Conservation (phyloP, 64 coral and sea anemone genomes). For the Pocillopora verrucosa region DNA sequence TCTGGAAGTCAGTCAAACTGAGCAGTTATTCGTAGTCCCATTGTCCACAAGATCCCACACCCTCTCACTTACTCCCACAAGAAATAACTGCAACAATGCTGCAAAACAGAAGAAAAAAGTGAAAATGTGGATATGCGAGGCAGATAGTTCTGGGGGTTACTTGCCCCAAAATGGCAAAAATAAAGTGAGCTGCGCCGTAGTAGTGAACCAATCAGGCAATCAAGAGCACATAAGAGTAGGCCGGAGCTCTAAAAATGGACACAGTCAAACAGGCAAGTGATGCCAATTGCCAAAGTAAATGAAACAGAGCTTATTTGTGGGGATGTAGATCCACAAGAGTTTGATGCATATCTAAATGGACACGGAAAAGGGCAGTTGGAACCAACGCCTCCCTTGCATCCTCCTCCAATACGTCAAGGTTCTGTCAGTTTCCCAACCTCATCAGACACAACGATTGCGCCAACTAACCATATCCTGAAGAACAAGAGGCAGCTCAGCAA, state of each 20-base stretch:
- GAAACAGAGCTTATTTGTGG: slow-evolving; percentile 79
- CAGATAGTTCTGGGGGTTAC: slow-evolving; percentile 89
- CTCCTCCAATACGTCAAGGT: background rate
- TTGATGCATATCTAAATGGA: slow-evolving; percentile 76
- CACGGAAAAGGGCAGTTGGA: slow-evolving; percentile 18
- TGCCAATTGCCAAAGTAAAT: slow-evolving; percentile 56
- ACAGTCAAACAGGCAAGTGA: slow-evolving; percentile 35
- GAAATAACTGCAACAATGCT: slow-evolving; percentile 18
- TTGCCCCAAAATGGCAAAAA: slow-evolving; percentile 57
- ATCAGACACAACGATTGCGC: slow-evolving; percentile 74
- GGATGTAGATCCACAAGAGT: slow-evolving; percentile 72
- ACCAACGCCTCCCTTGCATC: slow-evolving; percentile 17
- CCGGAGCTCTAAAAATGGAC: slow-evolving; percentile 40
- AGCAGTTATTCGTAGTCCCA: slow-evolving; percentile 77
- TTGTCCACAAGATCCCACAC: slow-evolving; percentile 82
- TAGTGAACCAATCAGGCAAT: slow-evolving; percentile 86
- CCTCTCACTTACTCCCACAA: slow-evolving; percentile 34
- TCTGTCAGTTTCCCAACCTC: slow-evolving; percentile 5
- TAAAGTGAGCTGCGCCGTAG: slow-evolving; percentile 74
- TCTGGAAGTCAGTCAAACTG: slow-evolving; percentile 97
- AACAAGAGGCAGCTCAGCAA: slow-evolving; percentile 31
- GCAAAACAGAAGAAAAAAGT: slow-evolving; percentile 76
- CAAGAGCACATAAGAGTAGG: slow-evolving; percentile 42
- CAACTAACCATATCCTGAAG: slow-evolving; percentile 95
- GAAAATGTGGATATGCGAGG: slow-evolving; percentile 97